Evolutionary conservation across 2,113 vertebrate species (phyloP).

Genomic region (Vulpes lagopus): DNA sequence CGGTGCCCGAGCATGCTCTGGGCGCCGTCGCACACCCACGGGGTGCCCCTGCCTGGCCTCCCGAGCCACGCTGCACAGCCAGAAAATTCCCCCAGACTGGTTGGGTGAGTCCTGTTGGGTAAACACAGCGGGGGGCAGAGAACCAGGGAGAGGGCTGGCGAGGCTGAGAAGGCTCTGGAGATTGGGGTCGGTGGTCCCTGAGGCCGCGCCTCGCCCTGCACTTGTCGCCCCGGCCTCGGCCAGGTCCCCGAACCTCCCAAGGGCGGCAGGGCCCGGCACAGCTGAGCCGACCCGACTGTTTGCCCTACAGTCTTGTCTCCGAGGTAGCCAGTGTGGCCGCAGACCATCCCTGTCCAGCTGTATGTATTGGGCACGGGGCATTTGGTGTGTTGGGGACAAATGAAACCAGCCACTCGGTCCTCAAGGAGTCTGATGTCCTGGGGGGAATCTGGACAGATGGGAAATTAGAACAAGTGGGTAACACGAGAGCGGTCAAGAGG

Average conservation of each 20-base stretch:
- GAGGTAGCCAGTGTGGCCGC: background rate
- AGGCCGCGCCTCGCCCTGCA: background rate
- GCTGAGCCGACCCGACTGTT: background rate
- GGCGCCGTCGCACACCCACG: fast-evolving
- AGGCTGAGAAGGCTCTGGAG: background rate
- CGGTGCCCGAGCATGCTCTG: fast-evolving
- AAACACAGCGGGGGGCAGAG: background rate
- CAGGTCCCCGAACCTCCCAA: background rate
- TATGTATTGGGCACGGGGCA: background rate
- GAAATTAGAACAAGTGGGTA: background rate
- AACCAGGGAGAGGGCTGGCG: background rate
- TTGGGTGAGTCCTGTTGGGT: background rate
- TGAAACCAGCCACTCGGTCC: background rate
- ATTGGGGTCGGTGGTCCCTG: background rate
- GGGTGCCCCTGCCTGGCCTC: background rate
- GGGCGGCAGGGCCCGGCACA: too few relatives aligned
- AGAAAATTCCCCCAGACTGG: background rate
- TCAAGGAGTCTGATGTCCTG: background rate
- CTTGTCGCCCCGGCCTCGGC: background rate
- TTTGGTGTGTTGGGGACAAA: background rate
- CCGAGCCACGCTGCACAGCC: background rate
- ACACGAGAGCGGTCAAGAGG: background rate
- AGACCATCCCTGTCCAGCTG: background rate
- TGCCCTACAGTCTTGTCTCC: background rate
- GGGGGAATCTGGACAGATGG: background rate